Percentiles rank a stretch among this genome's conserved stretches.
These are phyloP conservation scores for Grapholita molesta DNA, from an alignment of 1,140 invertebrate species.

Conservation along the genomic window DNA sequence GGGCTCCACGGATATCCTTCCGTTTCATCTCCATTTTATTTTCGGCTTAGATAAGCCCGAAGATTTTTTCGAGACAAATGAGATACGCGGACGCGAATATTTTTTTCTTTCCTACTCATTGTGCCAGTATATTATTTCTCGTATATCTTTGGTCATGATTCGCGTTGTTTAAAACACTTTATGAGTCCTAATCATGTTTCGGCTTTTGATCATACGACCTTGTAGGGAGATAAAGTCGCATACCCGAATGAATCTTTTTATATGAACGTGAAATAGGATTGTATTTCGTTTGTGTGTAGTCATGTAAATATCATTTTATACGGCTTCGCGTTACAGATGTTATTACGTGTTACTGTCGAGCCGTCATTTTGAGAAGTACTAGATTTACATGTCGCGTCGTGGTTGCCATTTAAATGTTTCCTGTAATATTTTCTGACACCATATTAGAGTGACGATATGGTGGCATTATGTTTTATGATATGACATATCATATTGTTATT, in stretches of 20 bases:
- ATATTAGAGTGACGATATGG: too few relatives aligned
- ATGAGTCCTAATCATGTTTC: slow-evolving; percentile 5
- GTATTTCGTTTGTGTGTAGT: neutral
- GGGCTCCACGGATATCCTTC: slow-evolving; percentile 39
- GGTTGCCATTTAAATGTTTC: neutral
- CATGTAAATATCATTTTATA: slow-evolving; percentile 11
- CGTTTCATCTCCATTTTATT: slow-evolving; percentile 57
- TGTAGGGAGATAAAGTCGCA: neutral
- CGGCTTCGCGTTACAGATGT: slow-evolving; percentile 26
- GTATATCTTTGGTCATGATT: slow-evolving; percentile 4
- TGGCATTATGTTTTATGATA: too few relatives aligned
- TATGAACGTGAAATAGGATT: slow-evolving; percentile 13
- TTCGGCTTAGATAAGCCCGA: slow-evolving; percentile 42
- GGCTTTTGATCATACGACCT: neutral
- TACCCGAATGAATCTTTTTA: neutral
- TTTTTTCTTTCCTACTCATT: slow-evolving; percentile 25
- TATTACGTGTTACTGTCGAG: slow-evolving; percentile 27
- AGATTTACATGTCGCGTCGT: neutral
- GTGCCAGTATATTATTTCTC: neutral
- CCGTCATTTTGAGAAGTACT: neutral
- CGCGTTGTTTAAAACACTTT: neutral
- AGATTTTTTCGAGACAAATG: slow-evolving; percentile 44
- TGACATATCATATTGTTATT: too few relatives aligned
- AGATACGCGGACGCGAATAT: slow-evolving; percentile 27
- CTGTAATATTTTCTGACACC: neutral